Conservation (phyloP, 2,113 vertebrate species). For the Otocyon megalotis region DNA sequence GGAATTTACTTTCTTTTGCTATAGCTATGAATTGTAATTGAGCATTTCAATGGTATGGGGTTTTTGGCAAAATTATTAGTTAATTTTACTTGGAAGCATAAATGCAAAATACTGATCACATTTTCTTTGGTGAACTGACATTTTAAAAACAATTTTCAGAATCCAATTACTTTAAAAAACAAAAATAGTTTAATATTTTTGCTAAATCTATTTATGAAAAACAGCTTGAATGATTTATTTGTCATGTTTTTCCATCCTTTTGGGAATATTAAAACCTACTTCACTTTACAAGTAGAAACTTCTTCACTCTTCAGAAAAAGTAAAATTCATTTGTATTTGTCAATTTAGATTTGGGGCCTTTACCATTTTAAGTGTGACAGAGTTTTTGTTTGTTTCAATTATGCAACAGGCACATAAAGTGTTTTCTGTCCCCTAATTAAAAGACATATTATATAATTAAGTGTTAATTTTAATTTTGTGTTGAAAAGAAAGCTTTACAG, state of each 20-base stretch:
- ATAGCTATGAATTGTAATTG: not conserved
- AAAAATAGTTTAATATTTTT: slow-evolving; percentile 10
- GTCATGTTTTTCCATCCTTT: not conserved
- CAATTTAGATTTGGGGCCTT: slow-evolving; percentile 22
- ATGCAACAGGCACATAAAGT: slow-evolving; percentile 57
- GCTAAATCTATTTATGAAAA: slow-evolving; percentile 14
- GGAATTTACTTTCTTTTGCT: slow-evolving; percentile 32
- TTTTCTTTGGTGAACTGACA: slow-evolving; percentile 11
- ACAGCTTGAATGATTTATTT: not conserved
- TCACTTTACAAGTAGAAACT: slow-evolving; percentile 6
- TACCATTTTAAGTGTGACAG: slow-evolving; percentile 32
- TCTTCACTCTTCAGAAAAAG: slow-evolving; percentile 38
- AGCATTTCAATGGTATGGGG: slow-evolving; percentile 7
- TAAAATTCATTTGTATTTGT: slow-evolving; percentile 54
- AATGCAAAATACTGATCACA: not conserved
- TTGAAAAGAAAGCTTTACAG: slow-evolving; percentile 56
- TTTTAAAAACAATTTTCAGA: slow-evolving; percentile 16
- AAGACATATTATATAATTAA: slow-evolving; percentile 45
- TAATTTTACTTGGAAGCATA: not conserved
- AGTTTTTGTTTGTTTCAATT: slow-evolving; percentile 44
- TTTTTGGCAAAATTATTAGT: slow-evolving; percentile 15
- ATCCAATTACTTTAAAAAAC: not conserved
- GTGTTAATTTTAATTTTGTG: not conserved
- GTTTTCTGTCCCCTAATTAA: not conserved
- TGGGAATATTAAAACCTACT: not conserved